A percentile compares a stretch with the other conserved stretches of the same genome.
Conservation (phyloP, 2,113 vertebrate genomes). For the Guaruba guarouba region DNA sequence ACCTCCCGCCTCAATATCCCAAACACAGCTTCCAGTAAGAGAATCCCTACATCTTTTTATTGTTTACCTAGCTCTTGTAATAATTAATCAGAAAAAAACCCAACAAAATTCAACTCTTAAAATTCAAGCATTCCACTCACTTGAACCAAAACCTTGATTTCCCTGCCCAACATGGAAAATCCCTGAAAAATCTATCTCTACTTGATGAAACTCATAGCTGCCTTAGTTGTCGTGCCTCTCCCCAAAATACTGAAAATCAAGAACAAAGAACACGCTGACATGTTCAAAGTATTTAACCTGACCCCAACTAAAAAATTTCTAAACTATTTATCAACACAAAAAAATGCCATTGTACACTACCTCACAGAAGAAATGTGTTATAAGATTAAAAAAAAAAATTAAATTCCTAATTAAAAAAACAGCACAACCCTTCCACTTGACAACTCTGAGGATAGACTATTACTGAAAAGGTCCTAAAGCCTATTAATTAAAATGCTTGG, state of each 20-base stretch:
- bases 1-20: not conserved
- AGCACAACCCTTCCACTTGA: not conserved
- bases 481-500: not conserved
- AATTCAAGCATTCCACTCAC: not conserved
- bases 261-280: not conserved
- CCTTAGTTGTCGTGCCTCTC: not conserved
- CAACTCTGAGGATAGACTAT: not conserved
- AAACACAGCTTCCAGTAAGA: not conserved
- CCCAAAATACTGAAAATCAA: not conserved
- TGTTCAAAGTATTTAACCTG: not conserved
- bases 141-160: not conserved
- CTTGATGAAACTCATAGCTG: not conserved
- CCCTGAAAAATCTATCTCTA: fast-evolving
- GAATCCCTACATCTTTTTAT: not conserved
- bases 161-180: not conserved
- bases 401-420: not conserved
- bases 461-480: not conserved
- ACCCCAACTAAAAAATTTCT: not conserved
- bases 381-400: not conserved
- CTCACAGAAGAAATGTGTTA: not conserved
- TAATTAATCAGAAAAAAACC: not conserved
- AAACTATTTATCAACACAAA: not conserved
- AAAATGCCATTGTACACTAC: not conserved
- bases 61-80: not conserved
- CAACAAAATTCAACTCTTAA: not conserved